These are phyloP conservation scores for Lypha dubia DNA, from an alignment of 2,888 invertebrate genomes.

Conservation along the genomic window DNA sequence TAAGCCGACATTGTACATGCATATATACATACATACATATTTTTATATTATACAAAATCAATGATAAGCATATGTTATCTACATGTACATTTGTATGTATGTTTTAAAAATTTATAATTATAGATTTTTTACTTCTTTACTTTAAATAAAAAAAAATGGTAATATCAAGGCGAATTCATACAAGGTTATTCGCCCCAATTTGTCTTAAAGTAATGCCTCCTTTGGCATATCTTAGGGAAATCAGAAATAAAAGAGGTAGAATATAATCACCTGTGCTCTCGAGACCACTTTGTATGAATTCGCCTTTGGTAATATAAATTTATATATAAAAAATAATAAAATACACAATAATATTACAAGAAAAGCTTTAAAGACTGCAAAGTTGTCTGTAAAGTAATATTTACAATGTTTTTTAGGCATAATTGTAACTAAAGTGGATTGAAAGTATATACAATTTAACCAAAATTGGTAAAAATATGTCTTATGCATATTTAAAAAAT, in stretches of 20 bases:
- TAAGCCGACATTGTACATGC: not conserved
- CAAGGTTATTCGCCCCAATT: no score
- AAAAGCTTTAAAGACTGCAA: constrained; percentile 62
- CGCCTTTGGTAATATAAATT: no score
- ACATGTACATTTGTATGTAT: not conserved
- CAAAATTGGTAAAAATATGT: constrained; percentile 25
- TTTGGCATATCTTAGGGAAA: no score
- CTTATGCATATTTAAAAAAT: constrained; percentile 37
- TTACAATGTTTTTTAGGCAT: constrained; percentile 48
- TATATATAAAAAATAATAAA: constrained; percentile 25
- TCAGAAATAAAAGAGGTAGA: no score
- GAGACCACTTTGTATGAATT: no score
- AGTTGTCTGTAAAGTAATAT: constrained; percentile 51
- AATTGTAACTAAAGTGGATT: constrained; percentile 50
- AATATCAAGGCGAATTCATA: no score
- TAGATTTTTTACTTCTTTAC: constrained; percentile 33
- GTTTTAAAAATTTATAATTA: not conserved
- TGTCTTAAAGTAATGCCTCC: no score
- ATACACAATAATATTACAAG: constrained; percentile 47
- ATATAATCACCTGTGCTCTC: no score
- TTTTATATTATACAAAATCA: not conserved
- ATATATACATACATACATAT: not conserved
- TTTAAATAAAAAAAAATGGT: constrained; percentile 4
- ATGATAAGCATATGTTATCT: not conserved
- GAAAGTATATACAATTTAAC: constrained; percentile 45